phyloP scores from a whole-genome alignment of 2,797 vertebrate genomes.

The Manis crassicaudata region DNA sequence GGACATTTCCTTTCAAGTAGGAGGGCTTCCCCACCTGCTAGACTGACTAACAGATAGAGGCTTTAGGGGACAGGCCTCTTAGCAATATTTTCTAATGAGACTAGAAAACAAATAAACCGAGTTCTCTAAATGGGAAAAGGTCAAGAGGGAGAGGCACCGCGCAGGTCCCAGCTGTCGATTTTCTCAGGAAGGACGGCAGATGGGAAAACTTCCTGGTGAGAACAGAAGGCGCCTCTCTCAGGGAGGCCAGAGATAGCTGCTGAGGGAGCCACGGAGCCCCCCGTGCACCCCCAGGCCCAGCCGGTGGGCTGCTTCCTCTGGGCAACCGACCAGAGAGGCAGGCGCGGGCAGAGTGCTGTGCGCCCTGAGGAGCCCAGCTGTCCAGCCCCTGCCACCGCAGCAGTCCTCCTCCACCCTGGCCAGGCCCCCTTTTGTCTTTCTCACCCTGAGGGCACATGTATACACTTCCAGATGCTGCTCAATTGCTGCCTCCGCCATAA shows the following conservation, averaged over 20 bases:
- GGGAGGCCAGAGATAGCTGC: not conserved
- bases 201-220: not conserved
- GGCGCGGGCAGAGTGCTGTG: not conserved
- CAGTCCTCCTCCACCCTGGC: rapidly evolving
- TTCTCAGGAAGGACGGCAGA: not conserved
- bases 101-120: not conserved
- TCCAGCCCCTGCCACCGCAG: rapidly evolving
- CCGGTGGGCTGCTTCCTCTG: not conserved
- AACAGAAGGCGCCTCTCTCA: not conserved
- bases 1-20: not conserved
- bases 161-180: not conserved
- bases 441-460: rapidly evolving
- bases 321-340: not conserved
- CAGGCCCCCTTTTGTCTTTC: not conserved
- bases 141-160: not conserved
- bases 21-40: not conserved
- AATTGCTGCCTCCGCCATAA: rapidly evolving
- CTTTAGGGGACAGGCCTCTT: not conserved
- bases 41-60: not conserved
- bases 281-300: not conserved
- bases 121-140: not conserved
- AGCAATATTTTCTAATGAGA: not conserved
- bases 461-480: not conserved
- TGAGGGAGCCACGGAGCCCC: not conserved
- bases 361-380: rapidly evolving